phyloP scores from a whole-genome alignment of 2,797 vertebrate genomes.

The Ficedula albicollis region DNA sequence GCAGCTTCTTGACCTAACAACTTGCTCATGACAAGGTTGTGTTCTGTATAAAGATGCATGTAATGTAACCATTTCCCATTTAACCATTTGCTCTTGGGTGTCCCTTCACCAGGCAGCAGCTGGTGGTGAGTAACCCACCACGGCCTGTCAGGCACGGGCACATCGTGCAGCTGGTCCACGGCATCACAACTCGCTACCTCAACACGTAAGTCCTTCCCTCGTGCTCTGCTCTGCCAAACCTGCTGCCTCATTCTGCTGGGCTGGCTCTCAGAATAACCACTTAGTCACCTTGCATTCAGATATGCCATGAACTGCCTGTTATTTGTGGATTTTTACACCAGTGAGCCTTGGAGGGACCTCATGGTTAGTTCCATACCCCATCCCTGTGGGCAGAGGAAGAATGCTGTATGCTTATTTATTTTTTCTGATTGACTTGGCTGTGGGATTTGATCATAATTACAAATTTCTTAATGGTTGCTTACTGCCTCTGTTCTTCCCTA shows the following conservation, averaged over 20 bases:
- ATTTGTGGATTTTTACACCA: not conserved
- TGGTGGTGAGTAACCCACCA: constrained; percentile 87
- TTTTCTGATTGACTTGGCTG: not conserved
- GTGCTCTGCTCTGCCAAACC: not conserved
- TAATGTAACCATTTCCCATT: not conserved
- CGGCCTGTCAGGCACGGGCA: constrained; percentile 87
- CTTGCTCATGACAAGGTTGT: not conserved
- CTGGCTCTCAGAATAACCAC: not conserved
- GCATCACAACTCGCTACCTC: constrained; percentile 92
- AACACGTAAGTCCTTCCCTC: constrained; percentile 85
- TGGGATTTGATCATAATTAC: not conserved
- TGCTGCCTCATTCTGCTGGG: not conserved
- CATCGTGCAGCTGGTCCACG: constrained; percentile 90
- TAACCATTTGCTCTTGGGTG: constrained; percentile 2
- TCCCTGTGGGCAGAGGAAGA: not conserved
- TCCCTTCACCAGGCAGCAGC: constrained; percentile 82
- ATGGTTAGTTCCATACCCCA: not conserved
- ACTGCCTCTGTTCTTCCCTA: not conserved
- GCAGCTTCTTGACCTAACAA: not conserved
- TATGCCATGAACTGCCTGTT: not conserved
- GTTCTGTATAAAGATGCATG: not conserved
- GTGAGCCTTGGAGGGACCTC: not conserved
- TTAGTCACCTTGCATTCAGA: not conserved
- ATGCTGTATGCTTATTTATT: not conserved
- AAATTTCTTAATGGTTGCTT: not conserved